Evolutionary conservation across 2,113 vertebrate genomes (phyloP).

Genomic region (Crotalus tigris): DNA sequence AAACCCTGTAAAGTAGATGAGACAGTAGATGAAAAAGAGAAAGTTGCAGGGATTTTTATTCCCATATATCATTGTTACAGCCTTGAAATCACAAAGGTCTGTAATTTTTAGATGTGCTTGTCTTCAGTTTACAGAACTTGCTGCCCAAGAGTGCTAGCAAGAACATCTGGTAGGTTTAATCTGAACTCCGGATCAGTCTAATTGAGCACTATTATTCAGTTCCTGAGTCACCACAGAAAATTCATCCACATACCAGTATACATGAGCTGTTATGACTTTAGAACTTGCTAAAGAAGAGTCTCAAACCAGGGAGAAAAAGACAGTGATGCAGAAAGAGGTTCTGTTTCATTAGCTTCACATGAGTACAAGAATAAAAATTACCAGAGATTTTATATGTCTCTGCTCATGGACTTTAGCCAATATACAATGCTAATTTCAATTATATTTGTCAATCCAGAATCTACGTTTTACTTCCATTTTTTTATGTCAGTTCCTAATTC

Average conservation of each 20-base stretch:
- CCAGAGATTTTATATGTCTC: too few species aligned
- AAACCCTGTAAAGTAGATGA: slow-evolving; percentile 35
- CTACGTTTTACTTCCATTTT: neutral
- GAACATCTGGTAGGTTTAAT: too few species aligned
- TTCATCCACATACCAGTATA: neutral
- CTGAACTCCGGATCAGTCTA: neutral
- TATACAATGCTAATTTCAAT: neutral
- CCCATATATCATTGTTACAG: neutral
- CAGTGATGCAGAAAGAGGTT: neutral
- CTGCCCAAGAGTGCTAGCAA: neutral
- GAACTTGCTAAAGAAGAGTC: neutral
- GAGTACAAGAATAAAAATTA: neutral
- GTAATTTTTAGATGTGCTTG: neutral
- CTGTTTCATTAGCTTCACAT: neutral
- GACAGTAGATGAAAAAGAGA: neutral
- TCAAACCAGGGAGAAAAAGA: neutral
- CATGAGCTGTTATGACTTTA: neutral
- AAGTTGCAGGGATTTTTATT: neutral
- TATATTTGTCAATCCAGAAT: neutral
- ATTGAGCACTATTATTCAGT: neutral
- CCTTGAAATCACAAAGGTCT: neutral
- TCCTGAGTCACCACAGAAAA: neutral
- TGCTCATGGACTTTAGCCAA: neutral
- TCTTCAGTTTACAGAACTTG: neutral
- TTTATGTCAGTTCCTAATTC: neutral